phyloP scores from a whole-genome alignment of 2,888 invertebrate genomes.

The Linyphia triangularis region DNA sequence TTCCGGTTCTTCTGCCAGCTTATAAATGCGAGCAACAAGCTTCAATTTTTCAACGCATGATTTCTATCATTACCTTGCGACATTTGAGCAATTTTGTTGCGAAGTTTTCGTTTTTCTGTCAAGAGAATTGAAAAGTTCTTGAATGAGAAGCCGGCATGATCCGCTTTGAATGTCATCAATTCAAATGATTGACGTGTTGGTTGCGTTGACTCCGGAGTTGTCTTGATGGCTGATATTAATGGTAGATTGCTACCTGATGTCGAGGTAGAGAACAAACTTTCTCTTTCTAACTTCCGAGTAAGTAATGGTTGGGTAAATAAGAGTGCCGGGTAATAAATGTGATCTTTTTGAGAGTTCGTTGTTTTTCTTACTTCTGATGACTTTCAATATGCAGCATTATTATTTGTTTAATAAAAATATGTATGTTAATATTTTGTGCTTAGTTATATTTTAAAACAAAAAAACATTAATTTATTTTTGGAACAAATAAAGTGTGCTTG shows the following conservation, averaged over 20 bases:
- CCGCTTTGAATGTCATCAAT: constrained; percentile 17
- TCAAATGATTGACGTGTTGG: background rate
- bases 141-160: constrained; percentile 4
- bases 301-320: background rate
- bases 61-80: constrained; percentile 39
- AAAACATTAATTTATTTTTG: no score
- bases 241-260: background rate
- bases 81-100: constrained; percentile 28
- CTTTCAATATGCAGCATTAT: no score
- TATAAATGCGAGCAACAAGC: constrained; percentile 24
- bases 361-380: background rate
- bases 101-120: constrained; percentile 1
- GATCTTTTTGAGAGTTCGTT: background rate
- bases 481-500: no score
- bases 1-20: background rate
- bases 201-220: background rate
- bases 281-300: background rate
- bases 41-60: constrained; percentile 17
- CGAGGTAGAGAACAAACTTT: background rate
- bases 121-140: constrained; percentile 18
- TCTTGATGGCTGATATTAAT: background rate
- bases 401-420: no score
- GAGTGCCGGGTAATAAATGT: background rate
- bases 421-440: no score
- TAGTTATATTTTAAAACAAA: no score